A percentile compares a stretch with the other conserved stretches of the same genome.
Conservation (phyloP, 2,113 vertebrate genomes). For the Octodon degus region DNA sequence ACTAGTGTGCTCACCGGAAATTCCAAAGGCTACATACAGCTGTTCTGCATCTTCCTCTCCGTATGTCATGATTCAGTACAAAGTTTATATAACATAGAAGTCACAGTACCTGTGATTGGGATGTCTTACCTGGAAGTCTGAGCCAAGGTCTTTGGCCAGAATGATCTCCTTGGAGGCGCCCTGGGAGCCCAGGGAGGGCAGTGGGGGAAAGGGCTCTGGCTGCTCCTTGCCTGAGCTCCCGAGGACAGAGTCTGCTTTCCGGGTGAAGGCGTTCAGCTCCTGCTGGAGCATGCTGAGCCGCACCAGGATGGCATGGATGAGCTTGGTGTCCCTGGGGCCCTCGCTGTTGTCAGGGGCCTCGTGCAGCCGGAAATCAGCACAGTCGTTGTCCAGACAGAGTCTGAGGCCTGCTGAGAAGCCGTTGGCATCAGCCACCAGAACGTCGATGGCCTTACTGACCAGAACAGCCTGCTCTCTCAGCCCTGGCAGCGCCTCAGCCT, state of each 20-base stretch:
- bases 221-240: slow-evolving; percentile 86
- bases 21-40: background rate
- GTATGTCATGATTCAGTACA: background rate
- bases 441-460: slow-evolving; percentile 94
- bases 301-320: slow-evolving; percentile 92
- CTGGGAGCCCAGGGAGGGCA: slow-evolving; percentile 80
- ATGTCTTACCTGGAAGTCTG: slow-evolving; percentile 91
- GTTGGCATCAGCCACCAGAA: slow-evolving; percentile 92
- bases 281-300: slow-evolving; percentile 92
- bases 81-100: background rate
- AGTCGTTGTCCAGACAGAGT: slow-evolving; percentile 90
- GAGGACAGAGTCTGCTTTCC: slow-evolving; percentile 89
- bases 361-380: slow-evolving; percentile 84
- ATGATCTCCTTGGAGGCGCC: slow-evolving; percentile 85
- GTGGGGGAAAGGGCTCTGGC: slow-evolving; percentile 83
- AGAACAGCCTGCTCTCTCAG: slow-evolving; percentile 93
- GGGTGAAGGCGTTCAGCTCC: slow-evolving; percentile 92
- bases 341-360: slow-evolving; percentile 90
- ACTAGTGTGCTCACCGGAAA: background rate
- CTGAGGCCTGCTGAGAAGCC: slow-evolving; percentile 91
- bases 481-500: slow-evolving; percentile 90
- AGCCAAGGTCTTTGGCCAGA: slow-evolving; percentile 84
- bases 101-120: background rate
- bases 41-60: background rate
- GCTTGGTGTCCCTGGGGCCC: slow-evolving; percentile 88